Evolutionary conservation across 1,140 invertebrate species (phyloP).

Genomic region (Macrocentrus cingulum): DNA sequence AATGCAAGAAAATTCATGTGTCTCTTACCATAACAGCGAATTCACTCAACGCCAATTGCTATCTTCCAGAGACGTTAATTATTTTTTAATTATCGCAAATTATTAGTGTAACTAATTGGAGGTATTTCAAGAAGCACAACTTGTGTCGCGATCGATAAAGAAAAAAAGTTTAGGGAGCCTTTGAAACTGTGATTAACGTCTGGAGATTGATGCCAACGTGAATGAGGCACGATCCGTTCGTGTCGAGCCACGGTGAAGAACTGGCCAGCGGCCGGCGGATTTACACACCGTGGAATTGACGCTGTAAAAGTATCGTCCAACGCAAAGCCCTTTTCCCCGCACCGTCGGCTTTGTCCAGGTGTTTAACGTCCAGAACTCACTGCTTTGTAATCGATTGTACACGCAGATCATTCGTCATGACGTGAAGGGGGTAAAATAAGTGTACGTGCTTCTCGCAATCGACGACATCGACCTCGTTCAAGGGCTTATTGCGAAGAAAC

Average conservation of each 20-base stretch:
- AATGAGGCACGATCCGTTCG: slow-evolving; percentile 9
- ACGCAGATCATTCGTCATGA: slow-evolving; percentile 8
- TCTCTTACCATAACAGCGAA: background rate
- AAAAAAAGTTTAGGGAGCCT: slow-evolving; percentile 10
- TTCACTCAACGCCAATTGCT: no score
- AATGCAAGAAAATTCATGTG: no score
- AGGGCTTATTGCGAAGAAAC: no score
- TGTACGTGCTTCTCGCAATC: no score
- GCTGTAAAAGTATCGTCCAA: slow-evolving; percentile 25
- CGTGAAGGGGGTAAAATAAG: no score
- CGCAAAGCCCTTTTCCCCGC: background rate
- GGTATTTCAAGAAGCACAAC: no score
- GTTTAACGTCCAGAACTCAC: slow-evolving; percentile 19
- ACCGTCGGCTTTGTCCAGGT: slow-evolving; percentile 4
- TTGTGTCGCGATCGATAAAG: slow-evolving; percentile 26
- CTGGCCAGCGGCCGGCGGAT: slow-evolving; percentile 25
- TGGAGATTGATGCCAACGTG: slow-evolving; percentile 6
- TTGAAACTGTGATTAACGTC: no score
- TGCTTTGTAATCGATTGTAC: slow-evolving; percentile 13
- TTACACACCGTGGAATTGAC: slow-evolving; percentile 21
- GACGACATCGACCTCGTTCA: no score
- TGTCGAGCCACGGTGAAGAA: slow-evolving; percentile 23
- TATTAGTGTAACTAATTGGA: no score
- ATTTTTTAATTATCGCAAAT: no score
- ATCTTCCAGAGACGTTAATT: no score